Conservation (phyloP, 2,113 vertebrate species). For the Notarius quadriscutis region DNA sequence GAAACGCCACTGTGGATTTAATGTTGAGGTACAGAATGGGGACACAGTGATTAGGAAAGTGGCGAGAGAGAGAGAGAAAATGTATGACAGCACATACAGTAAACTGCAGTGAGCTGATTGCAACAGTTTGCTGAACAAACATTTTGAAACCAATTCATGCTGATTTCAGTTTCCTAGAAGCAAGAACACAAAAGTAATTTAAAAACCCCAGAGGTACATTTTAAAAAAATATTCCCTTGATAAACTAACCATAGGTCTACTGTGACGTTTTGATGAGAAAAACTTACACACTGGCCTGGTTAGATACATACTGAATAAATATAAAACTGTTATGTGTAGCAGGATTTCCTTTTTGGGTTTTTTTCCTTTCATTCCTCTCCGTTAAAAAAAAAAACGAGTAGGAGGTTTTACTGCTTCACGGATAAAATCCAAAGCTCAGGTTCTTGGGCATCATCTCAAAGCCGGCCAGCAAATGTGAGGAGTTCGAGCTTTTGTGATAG, state of each 20-base stretch:
- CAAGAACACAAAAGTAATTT: neutral
- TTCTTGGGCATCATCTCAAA: neutral
- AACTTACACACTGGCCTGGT: neutral
- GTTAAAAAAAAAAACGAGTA: too few species aligned
- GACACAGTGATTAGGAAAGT: slow-evolving; percentile 12
- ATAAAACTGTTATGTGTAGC: neutral
- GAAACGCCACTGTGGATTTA: slow-evolving; percentile 27
- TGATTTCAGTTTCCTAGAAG: neutral
- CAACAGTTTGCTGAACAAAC: slow-evolving; percentile 13
- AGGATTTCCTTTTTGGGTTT: neutral
- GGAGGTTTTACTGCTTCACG: neutral
- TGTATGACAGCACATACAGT: neutral
- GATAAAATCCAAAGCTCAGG: neutral
- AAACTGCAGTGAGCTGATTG: neutral
- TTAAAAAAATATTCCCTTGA: neutral
- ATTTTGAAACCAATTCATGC: neutral
- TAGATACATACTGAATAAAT: neutral
- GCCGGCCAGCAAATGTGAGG: neutral
- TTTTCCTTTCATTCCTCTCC: neutral
- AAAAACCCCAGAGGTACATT: neutral
- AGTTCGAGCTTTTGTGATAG: slow-evolving; percentile 4
- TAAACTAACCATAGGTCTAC: neutral
- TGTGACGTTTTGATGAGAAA: neutral
- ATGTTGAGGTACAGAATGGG: slow-evolving; percentile 28
- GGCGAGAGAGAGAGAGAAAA: neutral